Base-by-base conservation (phyloP, 1,140 invertebrate species). In the Drosophila asahinai region DNA sequence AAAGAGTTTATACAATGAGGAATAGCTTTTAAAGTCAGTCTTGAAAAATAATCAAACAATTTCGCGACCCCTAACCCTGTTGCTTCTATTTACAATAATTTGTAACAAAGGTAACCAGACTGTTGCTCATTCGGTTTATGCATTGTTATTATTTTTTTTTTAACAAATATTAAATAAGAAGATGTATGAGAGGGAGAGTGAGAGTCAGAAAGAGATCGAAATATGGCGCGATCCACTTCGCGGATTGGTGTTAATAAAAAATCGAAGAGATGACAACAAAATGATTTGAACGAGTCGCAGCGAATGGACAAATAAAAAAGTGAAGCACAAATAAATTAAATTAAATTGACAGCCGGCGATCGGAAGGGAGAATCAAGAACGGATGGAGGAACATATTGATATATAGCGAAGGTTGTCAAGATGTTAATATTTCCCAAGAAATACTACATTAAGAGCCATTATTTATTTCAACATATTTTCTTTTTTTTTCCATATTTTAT, bases 191-290 rank as follows among this genome's bases (percentile, higher is more conserved):
- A 42, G n/a, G 49, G 36, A 42, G 22, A 19, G 30, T 14, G 22
- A 38, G 43, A 33, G 30, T 36, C 1, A 30, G 33, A 30, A n/a
- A 64, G 59, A 40, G 65, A 65, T 27, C 17, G n/a, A 61, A 5
- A 38, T 42, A 30, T 15, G 49, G 38, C 30, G 27, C 45, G 48
- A 57, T 40, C 61, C 65, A 80, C 48, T 81, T 86, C 76, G 25
- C 83, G 60, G 48, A 55, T 36, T 63, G 61, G 83, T 87, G 83
- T 68, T 86, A 86, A 86, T 89, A 74, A 83, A 89, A 70, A 48
- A 65, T 52, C 64, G 60, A 48, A 48, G 65, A 63, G 65, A 60
- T 54, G 77, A 61, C 68, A 78, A 65, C 60, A 77, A 83, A 60
- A 80, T 71, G 42, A 55, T 77, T 67, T 63, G 40, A 78, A 68